Evolutionary conservation across 2,797 vertebrate species (phyloP), one percentile per base, ranked within the genome.

Genomic region (Platalea minor): DNA sequence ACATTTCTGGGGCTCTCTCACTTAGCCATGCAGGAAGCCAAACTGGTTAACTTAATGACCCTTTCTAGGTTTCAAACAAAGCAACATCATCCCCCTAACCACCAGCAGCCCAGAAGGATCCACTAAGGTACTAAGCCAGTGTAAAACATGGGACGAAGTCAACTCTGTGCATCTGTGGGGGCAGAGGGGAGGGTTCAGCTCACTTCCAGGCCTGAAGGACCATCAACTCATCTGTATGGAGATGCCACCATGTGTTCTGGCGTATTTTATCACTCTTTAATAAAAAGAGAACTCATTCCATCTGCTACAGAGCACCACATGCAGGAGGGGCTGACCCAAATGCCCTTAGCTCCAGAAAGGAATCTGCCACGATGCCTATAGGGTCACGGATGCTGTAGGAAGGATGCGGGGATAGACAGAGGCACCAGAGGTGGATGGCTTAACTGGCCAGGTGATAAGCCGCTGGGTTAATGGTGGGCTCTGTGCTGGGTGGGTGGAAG

Each of bases 51-150:
- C 29, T 72, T 78, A 83, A 88, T n/a, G 11, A 76, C n/a, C 20
- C 54, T 68, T 65, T 57, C 54, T 50, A 59, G 33, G 33, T 86
- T 96, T 91, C 69, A 88, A 65, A 76, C 68, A 72, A 83, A 85
- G 67, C 67, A 89, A 28, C 33, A 45, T 7, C 57, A 50, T 54
- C 31, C 54, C 15, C 10, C 12, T 46, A 72, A 37, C 11, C 35
- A 76, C 41, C 65, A 76, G 56, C 74, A 69, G 17, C 50, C n/a
- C 51, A 46, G n/a, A 48, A 77, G 41, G 69, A 56, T 39, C 28
- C 43, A n/a, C 11, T 37, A 39, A 75, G 50, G 53, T 33, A 46
- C 26, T 35, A 73, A 76, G 17, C 11, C 56, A 43, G 53, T 12
- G 24, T n/a, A 69, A 78, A 78, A 64, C 29, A 59, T 1, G 1